phyloP scores from a whole-genome alignment of 2,797 vertebrate species.

The Coregonus sp. region DNA sequence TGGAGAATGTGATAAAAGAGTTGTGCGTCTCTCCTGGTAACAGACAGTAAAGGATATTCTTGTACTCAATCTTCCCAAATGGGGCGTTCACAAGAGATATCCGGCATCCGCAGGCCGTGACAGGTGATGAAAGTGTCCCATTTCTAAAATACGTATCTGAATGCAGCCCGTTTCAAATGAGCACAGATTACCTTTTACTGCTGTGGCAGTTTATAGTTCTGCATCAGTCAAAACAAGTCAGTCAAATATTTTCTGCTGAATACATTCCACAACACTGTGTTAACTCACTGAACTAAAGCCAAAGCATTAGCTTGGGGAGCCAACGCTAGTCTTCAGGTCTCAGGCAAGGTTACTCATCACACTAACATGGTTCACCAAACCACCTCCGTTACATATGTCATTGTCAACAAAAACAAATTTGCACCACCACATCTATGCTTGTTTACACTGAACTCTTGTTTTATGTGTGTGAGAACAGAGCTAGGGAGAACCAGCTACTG shows the following conservation, averaged over 20 bases:
- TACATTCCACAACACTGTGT: background rate
- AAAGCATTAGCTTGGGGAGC: background rate
- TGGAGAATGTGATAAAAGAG: slow-evolving; percentile 57
- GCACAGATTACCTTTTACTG: slow-evolving; percentile 32
- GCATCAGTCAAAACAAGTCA: background rate
- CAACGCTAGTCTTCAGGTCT: background rate
- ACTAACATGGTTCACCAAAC: background rate
- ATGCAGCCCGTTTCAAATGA: slow-evolving; percentile 45
- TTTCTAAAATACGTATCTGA: slow-evolving; percentile 44
- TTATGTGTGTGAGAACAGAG: background rate
- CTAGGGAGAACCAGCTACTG: no score
- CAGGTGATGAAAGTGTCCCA: slow-evolving; percentile 60
- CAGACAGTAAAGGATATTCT: slow-evolving; percentile 69
- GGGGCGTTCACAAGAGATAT: slow-evolving; percentile 57
- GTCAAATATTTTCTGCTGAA: slow-evolving; percentile 12
- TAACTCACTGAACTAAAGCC: background rate
- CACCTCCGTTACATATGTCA: background rate
- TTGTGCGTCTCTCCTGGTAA: slow-evolving; percentile 53
- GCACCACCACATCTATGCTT: background rate
- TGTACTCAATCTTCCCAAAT: slow-evolving; percentile 70
- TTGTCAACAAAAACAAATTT: background rate
- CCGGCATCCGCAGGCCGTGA: slow-evolving; percentile 50
- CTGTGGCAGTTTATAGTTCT: slow-evolving; percentile 17
- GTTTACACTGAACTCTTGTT: background rate
- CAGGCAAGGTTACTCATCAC: background rate